Evolutionary conservation across 2,113 vertebrate species (phyloP).

Genomic region (Lepus timidus): DNA sequence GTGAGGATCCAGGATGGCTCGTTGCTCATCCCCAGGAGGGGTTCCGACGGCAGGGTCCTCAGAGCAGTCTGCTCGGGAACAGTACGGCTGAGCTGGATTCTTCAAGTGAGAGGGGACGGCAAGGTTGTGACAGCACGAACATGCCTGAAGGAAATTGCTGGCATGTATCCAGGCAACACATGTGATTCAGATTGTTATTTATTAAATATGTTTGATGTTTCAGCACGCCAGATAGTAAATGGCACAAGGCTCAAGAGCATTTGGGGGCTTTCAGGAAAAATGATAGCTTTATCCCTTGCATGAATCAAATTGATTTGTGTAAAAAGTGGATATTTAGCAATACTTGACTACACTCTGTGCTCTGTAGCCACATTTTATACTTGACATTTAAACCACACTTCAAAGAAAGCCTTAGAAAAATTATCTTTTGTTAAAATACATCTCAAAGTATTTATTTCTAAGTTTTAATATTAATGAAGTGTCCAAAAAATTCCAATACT

Average conservation of each 20-base stretch:
- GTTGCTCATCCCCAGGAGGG: neutral
- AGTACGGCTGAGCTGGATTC: neutral
- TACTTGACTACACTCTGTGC: neutral
- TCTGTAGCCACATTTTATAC: neutral
- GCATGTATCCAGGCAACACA: neutral
- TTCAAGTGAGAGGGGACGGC: neutral
- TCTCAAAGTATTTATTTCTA: neutral
- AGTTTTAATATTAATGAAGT: neutral
- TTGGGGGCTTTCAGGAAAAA: neutral
- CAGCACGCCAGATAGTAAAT: neutral
- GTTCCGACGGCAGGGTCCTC: neutral
- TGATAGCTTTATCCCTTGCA: neutral
- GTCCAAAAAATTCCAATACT: neutral
- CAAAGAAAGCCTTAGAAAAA: neutral
- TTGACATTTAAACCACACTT: slow-evolving; percentile 2
- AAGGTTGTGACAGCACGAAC: neutral
- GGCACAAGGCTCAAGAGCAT: neutral
- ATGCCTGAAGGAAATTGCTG: neutral
- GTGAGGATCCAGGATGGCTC: neutral
- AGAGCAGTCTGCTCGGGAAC: neutral
- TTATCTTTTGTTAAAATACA: neutral
- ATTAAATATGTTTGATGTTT: neutral
- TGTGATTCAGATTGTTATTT: neutral
- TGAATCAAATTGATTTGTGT: neutral
- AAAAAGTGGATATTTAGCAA: neutral